Base-by-base conservation (phyloP, 1,140 invertebrate species). In the Calephelis nemesis region DNA sequence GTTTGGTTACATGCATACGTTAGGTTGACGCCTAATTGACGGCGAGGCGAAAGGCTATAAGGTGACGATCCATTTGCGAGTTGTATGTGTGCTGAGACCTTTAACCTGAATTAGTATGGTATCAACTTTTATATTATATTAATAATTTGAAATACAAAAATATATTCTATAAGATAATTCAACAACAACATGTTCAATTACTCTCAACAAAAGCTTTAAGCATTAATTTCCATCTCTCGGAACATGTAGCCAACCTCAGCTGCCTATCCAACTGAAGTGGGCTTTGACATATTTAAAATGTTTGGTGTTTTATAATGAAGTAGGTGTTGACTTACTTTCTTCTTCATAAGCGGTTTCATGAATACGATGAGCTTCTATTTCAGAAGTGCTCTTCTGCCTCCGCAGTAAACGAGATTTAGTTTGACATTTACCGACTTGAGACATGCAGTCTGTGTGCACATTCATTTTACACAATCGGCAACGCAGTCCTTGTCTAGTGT, bases 381-480 rank as follows among this genome's bases (percentile, higher is more conserved):
- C 95, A 4, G 94, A 96, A 68, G 96, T 97, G 73, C 96, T 97
- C 86, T 97, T 97, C 91, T 98, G 97, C 50, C 97, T 91, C 58
- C 97, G 94, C 47, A 98, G 92, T 30, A 98, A 93, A 47, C 96
- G 93, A 5, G 96, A 95, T 84, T 97, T 97, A 1, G 96, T 95
- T 88, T 97, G 96, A 91, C 95, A 98, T 88, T 93, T 96, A 74
- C 92, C 94, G 68, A 95, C 95, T 90, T 95, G 95, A 52, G 95
- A 95, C 93, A 95, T 96, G 85, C 97, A 98, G 83, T 98, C 97
- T 12, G 95, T 94, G 92, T 98, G 97, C 15, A 97, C 96, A 90
- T 98, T 98, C 85, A 97, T 95, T 87, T 98, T 98, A 85, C 97
- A 98, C 65, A 97, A 93, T 48, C 97, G 94, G 88, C 97, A 98